A percentile compares a stretch with the other conserved stretches of the same genome.
Conservation (phyloP, 2,113 vertebrate genomes). For the Climacteris rufus region DNA sequence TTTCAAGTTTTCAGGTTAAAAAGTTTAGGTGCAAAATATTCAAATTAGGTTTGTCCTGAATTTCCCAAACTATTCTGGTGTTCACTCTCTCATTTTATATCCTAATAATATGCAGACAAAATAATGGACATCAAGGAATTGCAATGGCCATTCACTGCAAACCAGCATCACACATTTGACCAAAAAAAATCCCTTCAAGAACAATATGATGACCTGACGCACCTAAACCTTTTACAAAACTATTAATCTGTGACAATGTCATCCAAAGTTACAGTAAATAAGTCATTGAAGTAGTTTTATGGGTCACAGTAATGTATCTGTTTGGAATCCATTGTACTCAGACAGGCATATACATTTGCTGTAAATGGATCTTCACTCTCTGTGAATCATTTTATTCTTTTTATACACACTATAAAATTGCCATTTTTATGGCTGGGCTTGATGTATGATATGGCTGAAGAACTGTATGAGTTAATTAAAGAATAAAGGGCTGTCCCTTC, state of each 20-base stretch:
- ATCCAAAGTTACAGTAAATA: slow-evolving; percentile 14
- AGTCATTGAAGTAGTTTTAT: background rate
- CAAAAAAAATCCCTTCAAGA: background rate
- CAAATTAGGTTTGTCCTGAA: background rate
- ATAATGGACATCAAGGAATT: background rate
- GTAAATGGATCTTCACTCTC: slow-evolving; percentile 5
- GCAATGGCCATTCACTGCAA: background rate
- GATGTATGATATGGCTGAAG: slow-evolving; percentile 7
- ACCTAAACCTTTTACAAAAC: background rate
- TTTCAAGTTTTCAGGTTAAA: background rate
- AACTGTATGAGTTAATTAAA: slow-evolving; percentile 43
- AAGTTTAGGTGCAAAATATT: background rate
- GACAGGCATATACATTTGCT: background rate
- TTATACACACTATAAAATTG: slow-evolving; percentile 34
- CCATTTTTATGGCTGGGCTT: slow-evolving; percentile 24
- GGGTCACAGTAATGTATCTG: background rate
- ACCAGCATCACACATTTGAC: background rate
- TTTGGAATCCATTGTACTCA: background rate
- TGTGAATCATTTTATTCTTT: slow-evolving; percentile 28
- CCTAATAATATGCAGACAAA: background rate
- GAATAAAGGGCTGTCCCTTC: background rate
- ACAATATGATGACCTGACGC: background rate
- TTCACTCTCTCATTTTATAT: background rate
- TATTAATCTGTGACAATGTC: background rate
- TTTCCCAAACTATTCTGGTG: background rate